Evolutionary conservation across 2,113 vertebrate genomes (phyloP).

Genomic region (Brevimyrus niger): DNA sequence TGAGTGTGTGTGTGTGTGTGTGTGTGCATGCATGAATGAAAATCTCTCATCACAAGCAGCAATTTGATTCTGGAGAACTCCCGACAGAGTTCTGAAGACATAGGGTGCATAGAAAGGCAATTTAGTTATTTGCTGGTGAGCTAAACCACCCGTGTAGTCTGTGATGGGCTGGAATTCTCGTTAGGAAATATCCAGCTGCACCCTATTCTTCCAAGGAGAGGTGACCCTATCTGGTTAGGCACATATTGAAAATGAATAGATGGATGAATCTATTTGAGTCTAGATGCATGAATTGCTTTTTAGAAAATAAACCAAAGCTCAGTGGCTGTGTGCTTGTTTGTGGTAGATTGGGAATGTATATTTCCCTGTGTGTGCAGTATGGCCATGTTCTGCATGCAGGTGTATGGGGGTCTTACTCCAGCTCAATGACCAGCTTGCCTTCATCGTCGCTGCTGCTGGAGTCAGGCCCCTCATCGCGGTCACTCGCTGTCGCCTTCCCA

Average conservation of each 20-base stretch:
- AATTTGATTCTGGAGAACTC: neutral
- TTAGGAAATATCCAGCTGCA: neutral
- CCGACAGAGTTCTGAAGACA: neutral
- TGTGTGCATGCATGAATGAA: neutral
- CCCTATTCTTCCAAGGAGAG: neutral
- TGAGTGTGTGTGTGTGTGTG: neutral
- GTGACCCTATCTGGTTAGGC: neutral
- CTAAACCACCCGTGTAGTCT: neutral
- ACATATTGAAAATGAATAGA: neutral
- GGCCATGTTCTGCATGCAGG: neutral
- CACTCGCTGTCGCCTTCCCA: slow-evolving; percentile 23
- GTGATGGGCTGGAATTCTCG: neutral
- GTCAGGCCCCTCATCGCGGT: slow-evolving; percentile 41
- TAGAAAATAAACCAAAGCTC: neutral
- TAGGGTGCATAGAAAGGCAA: neutral
- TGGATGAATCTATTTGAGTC: neutral
- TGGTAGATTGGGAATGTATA: too few species aligned
- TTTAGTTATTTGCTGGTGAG: neutral
- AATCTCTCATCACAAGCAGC: neutral
- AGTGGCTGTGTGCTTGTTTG: neutral
- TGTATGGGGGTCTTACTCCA: slow-evolving; percentile 25
- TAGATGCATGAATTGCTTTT: neutral
- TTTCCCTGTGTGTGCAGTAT: neutral
- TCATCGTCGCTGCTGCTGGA: slow-evolving; percentile 66
- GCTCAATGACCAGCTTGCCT: slow-evolving; percentile 63